Percentiles rank a stretch among this genome's conserved stretches.
phyloP scores from a whole-genome alignment of 2,113 vertebrate genomes.

The Lasiurus borealis region DNA sequence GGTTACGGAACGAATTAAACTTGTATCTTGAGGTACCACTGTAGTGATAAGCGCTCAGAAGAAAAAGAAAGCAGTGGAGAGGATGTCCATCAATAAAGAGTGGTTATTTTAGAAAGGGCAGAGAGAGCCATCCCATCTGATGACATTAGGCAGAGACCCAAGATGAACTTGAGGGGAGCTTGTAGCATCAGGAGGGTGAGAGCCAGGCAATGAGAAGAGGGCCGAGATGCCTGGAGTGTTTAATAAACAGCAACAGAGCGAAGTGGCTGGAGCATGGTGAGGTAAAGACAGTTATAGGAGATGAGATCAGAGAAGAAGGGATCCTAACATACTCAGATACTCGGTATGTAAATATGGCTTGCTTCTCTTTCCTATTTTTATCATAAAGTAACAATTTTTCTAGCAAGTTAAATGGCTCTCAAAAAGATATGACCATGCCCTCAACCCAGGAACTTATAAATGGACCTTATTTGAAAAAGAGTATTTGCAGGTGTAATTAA shows the following conservation, averaged over 20 bases:
- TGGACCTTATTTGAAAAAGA: not conserved
- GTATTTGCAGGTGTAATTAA: not conserved
- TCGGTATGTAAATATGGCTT: not conserved
- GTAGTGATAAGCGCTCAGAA: not conserved
- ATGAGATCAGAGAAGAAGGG: not conserved
- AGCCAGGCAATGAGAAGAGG: not conserved
- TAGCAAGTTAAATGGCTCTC: not conserved
- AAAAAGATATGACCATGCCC: not conserved
- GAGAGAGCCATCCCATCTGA: not conserved
- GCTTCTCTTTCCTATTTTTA: not conserved
- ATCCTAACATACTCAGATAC: not conserved
- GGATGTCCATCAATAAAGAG: not conserved
- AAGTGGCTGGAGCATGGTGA: not conserved
- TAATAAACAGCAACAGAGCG: not conserved
- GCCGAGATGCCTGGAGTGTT: not conserved
- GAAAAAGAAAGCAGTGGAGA: not conserved
- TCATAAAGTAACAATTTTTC: not conserved
- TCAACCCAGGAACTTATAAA: not conserved
- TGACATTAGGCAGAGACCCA: not conserved
- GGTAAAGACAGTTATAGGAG: not conserved
- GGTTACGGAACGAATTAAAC: no score
- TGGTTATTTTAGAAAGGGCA: not conserved
- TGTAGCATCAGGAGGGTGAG: not conserved
- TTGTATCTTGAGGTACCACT: no score
- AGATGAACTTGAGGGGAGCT: not conserved